Evolutionary conservation across 37 sponge, comb jelly and placozoan genomes (phyloP), one percentile per base, ranked within the genome.

Genomic region (Chondrosia reniformis): DNA sequence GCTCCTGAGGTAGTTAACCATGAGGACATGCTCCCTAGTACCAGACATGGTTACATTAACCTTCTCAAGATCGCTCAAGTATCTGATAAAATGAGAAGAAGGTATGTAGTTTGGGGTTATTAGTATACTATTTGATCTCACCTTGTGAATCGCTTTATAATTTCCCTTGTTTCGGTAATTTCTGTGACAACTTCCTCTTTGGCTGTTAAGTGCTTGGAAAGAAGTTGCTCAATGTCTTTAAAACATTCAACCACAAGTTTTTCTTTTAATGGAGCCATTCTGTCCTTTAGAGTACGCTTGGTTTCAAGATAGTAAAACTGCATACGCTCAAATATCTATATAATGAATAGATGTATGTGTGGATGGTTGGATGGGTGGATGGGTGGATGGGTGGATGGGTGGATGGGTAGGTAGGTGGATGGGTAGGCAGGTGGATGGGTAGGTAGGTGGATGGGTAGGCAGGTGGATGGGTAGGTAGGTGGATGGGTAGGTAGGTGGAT

Each of bases 171-270:
- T 39, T 86, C 87, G 46, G 76, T 79, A 30, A 91, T 65, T 31
- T 46, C 33, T 55, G 79, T 80, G 44, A 81, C 58, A 15, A 86
- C 69, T 55, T 33, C 46, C 81, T 91, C 91, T 81, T 91, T 91
- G 63, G 80, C 63, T n/a, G 80, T 61, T 45, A 91, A 58, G 54
- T 86, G 84, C 22, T 91, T 46, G n/a, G 44, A 41, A 72, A 91
- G 79, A 28, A 86, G 64, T 25, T 61, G 49, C 77, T 91, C 91
- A 5, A 86, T 87, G 1, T 86, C 91, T n/a, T 83, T 44, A 69
- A 43, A 69, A 25, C 72, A 69, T 43, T 25, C 22, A 25, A 69
- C 72, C n/a, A 13, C 32, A 21, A 69, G 43, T 40, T 39, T 38
- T 25, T 69, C 72, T 39, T 34, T 69, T 24, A 69, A n/a, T 8